Percentiles rank a stretch among this genome's conserved stretches.
Evolutionary conservation across 2,797 vertebrate genomes (phyloP).

Genomic region (Acanthurus tractus): DNA sequence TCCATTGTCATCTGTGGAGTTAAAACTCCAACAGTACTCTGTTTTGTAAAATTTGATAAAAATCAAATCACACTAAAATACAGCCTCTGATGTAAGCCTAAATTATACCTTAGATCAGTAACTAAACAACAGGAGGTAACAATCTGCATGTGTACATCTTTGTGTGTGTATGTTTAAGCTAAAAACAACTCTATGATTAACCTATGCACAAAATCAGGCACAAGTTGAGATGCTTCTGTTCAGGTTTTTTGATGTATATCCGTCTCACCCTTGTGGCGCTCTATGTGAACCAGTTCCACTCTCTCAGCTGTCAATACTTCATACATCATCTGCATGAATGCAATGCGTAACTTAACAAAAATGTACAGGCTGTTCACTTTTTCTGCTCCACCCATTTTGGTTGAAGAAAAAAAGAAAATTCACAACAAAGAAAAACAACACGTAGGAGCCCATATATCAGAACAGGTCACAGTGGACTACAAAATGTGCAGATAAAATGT

Average conservation of each 20-base stretch:
- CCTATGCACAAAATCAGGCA: background rate
- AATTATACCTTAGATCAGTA: background rate
- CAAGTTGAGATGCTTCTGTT: background rate
- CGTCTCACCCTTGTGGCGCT: background rate
- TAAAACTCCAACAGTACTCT: background rate
- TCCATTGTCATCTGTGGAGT: background rate
- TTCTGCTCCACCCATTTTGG: background rate
- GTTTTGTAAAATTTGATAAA: background rate
- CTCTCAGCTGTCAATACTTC: background rate
- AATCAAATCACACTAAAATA: background rate
- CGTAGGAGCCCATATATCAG: no score
- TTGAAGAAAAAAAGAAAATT: background rate
- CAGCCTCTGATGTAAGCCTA: background rate
- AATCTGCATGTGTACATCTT: background rate
- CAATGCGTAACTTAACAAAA: background rate
- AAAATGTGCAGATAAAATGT: constrained; percentile 6
- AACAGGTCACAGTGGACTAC: background rate
- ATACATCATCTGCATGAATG: constrained; percentile 2
- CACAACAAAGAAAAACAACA: background rate
- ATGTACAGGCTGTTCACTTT: background rate
- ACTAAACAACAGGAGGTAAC: background rate
- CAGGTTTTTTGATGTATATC: background rate
- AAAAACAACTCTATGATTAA: background rate
- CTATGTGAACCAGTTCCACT: background rate
- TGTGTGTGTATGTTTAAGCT: background rate